These are phyloP conservation scores for Amia ocellicauda DNA, from an alignment of 2,113 vertebrate genomes.

Conservation along the genomic window DNA sequence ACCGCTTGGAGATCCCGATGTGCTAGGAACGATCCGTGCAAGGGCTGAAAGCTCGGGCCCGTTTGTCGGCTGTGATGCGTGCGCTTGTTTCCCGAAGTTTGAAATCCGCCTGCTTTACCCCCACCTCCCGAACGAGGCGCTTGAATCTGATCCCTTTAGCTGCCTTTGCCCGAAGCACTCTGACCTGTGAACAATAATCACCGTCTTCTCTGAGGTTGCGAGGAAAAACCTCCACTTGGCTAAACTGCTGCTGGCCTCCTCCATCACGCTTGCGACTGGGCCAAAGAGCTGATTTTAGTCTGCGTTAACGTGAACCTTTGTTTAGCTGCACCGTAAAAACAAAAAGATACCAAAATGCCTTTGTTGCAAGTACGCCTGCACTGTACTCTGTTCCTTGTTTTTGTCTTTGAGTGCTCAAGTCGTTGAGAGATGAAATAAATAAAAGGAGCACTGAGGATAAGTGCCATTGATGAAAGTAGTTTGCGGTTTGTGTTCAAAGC, in stretches of 20 bases:
- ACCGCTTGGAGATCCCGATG: no score
- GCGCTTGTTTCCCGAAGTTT: no score
- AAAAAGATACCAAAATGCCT: conserved; percentile 44
- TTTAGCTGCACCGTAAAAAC: conserved; percentile 21
- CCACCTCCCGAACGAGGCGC: no score
- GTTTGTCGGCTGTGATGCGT: no score
- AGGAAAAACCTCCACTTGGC: no score
- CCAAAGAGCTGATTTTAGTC: conserved; percentile 47
- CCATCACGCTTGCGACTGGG: conserved; percentile 38
- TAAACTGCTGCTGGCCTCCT: neutral
- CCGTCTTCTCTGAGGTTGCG: no score
- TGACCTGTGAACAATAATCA: no score
- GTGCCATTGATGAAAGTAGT: conserved; percentile 40
- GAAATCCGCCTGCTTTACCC: no score
- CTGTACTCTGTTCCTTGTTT: conserved; percentile 28
- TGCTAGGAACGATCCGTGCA: no score
- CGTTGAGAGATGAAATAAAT: conserved; percentile 6
- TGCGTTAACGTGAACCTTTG: conserved; percentile 16
- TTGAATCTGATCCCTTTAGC: no score
- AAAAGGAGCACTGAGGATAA: conserved; percentile 21
- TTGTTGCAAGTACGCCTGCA: conserved; percentile 37
- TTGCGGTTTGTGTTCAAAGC: conserved; percentile 31
- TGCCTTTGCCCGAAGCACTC: no score
- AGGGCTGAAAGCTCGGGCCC: no score
- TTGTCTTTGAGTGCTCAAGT: conserved; percentile 18